These are phyloP conservation scores for Ceuthmochares aereus DNA, from an alignment of 2,113 vertebrate species.

Conservation along the genomic window DNA sequence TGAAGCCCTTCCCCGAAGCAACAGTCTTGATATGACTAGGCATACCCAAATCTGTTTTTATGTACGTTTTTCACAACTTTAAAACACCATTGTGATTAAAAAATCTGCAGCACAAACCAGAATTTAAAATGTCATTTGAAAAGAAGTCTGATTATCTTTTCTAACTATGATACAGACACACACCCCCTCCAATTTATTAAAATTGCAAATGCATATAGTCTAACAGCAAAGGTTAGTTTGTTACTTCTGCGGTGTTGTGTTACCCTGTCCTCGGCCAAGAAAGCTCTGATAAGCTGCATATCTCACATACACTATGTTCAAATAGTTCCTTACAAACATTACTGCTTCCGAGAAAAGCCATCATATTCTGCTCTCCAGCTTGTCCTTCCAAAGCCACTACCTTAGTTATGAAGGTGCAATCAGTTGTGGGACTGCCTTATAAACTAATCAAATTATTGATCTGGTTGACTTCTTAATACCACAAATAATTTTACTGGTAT, in stretches of 20 bases:
- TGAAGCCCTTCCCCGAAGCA: not conserved
- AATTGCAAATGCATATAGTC: not conserved
- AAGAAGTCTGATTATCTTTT: not conserved
- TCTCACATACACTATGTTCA: not conserved
- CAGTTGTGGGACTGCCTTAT: rapidly evolving
- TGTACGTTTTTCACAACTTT: not conserved
- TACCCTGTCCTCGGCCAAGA: not conserved
- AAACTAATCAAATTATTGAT: not conserved
- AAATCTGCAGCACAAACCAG: not conserved
- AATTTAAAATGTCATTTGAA: not conserved
- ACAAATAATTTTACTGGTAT: not conserved
- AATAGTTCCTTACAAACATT: not conserved
- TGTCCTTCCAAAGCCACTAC: not conserved
- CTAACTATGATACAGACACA: not conserved
- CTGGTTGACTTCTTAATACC: not conserved
- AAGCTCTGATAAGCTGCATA: not conserved
- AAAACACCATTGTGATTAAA: not conserved
- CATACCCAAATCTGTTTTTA: not conserved
- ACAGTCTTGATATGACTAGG: not conserved
- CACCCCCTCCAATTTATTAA: not conserved
- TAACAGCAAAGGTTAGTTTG: not conserved
- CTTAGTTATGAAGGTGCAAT: not conserved
- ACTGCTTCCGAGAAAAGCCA: not conserved
- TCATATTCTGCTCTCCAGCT: not conserved
- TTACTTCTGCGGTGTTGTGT: not conserved